Conservation (phyloP, 1,140 invertebrate species). For the Caenorhabditis elegans region WBcel235 BX284602.5:5278501-5279000, state of each 20-base stretch:
- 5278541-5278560: conserved; percentile 40
- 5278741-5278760: conserved; percentile 55
- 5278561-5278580: conserved; percentile 17
- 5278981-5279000: conserved; percentile 26
- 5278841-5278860: conserved; percentile 61
- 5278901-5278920: conserved; percentile 48
- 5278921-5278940: conserved; percentile 41
- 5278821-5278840: conserved; percentile 55
- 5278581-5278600: conserved; percentile 23
- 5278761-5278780: conserved; percentile 40
- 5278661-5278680: not conserved
- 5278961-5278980: conserved; percentile 1
- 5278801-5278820: conserved; percentile 56
- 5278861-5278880: conserved; percentile 51
- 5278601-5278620: conserved; percentile 45
- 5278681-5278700: conserved; percentile 50
- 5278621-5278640: conserved; percentile 43
- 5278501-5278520: conserved; percentile 39
- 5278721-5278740: conserved; percentile 48
- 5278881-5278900: conserved; percentile 55
- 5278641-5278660: conserved; percentile 40
- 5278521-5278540: conserved; percentile 44
- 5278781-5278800: conserved; percentile 52
- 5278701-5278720: conserved; percentile 55
- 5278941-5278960: conserved; percentile 29